Evolutionary conservation across 2,113 vertebrate genomes (phyloP).

Genomic region (Clarias batrachus): DNA sequence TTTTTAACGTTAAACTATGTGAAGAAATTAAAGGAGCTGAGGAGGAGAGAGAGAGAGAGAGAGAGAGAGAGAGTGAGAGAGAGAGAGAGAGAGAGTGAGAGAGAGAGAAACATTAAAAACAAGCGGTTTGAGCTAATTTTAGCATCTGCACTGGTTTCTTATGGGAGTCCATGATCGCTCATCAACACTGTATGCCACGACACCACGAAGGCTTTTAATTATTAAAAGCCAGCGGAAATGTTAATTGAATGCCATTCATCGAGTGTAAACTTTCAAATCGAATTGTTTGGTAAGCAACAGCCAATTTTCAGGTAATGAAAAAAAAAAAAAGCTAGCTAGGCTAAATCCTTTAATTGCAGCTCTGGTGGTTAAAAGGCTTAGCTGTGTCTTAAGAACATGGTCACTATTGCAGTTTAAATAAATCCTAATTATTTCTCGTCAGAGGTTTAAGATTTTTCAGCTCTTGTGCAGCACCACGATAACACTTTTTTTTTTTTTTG

Average conservation of each 20-base stretch:
- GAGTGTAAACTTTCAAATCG: slow-evolving; percentile 55
- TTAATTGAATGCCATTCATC: slow-evolving; percentile 44
- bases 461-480: slow-evolving; percentile 75
- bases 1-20: slow-evolving; percentile 71
- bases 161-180: slow-evolving; percentile 52
- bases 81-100: slow-evolving; percentile 15
- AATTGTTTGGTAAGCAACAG: slow-evolving; percentile 65
- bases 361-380: slow-evolving; percentile 76
- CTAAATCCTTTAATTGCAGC: slow-evolving; percentile 73
- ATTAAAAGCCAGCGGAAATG: slow-evolving; percentile 2
- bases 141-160: slow-evolving; percentile 61
- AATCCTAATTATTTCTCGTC: slow-evolving; percentile 80
- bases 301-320: slow-evolving; percentile 76
- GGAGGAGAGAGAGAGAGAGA: slow-evolving; percentile 36
- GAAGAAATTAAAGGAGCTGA: slow-evolving; percentile 67
- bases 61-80: background rate
- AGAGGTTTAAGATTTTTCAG: slow-evolving; percentile 76
- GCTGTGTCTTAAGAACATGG: slow-evolving; percentile 65
- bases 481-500: slow-evolving; percentile 62
- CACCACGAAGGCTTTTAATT: slow-evolving; percentile 17
- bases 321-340: slow-evolving; percentile 58
- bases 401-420: slow-evolving; percentile 75
- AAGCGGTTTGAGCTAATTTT: slow-evolving; percentile 66
- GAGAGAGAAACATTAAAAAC: slow-evolving; percentile 55
- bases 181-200: slow-evolving; percentile 30